Conservation (phyloP, 2,888 invertebrate genomes). For the Nephrotoma appendiculata region DNA sequence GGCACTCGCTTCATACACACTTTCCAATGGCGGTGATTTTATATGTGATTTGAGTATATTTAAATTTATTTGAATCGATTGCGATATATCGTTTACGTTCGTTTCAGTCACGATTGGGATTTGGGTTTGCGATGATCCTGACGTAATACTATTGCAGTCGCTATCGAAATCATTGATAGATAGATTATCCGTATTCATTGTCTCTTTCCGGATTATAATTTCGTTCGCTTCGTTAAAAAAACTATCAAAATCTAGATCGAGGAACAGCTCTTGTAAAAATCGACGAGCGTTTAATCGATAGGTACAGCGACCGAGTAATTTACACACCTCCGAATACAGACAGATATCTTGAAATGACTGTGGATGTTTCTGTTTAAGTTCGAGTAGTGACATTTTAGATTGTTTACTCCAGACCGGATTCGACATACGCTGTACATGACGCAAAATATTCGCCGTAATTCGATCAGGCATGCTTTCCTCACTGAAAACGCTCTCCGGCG, state of each 20-base stretch:
- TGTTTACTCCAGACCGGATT: conserved; percentile 68
- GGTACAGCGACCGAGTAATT: conserved; percentile 59
- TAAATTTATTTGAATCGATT: background rate
- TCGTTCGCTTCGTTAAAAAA: conserved; percentile 38
- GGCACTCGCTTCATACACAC: conserved; percentile 34
- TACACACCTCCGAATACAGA: conserved; percentile 83
- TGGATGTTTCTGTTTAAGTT: conserved; percentile 57
- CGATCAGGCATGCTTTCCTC: conserved; percentile 30
- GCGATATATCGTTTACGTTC: background rate
- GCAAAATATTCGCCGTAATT: conserved; percentile 38
- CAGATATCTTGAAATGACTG: conserved; percentile 71
- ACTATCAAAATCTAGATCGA: conserved; percentile 63
- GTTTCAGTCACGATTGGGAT: background rate
- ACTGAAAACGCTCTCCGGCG: conserved; percentile 32
- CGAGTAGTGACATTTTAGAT: conserved; percentile 67
- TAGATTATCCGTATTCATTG: conserved; percentile 13
- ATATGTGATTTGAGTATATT: conserved; percentile 16
- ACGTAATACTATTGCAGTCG: background rate
- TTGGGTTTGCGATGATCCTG: background rate
- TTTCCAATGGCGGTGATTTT: conserved; percentile 32
- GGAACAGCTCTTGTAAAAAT: conserved; percentile 85
- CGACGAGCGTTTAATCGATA: conserved; percentile 72
- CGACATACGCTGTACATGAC: conserved; percentile 57
- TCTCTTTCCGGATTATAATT: conserved; percentile 28
- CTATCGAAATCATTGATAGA: background rate